Percentiles rank a stretch among this genome's conserved stretches.
Conservation (phyloP, 2,113 vertebrate species). For the Oxygymnocypris stewartii region DNA sequence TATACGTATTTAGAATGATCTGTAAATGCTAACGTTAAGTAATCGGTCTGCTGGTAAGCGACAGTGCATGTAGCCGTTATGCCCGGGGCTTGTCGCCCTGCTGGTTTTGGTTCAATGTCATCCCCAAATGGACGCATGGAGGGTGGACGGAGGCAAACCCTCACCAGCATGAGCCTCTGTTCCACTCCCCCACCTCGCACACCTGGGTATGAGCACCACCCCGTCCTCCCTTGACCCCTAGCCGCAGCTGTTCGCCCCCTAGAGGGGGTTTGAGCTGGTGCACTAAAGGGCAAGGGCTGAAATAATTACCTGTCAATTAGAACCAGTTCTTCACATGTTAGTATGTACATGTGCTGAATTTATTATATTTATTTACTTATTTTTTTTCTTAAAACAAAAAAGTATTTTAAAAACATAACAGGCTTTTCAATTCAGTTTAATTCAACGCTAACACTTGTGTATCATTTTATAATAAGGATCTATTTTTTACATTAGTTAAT, state of each 20-base stretch:
- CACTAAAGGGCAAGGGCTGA: constrained; percentile 51
- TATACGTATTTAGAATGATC: neutral
- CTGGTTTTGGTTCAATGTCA: constrained; percentile 71
- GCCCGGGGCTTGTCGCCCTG: constrained; percentile 66
- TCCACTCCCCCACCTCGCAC: constrained; percentile 74
- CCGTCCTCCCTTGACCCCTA: constrained; percentile 61
- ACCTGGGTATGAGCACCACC: constrained; percentile 83
- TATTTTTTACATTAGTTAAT: neutral
- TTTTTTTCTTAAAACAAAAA: constrained; percentile 19
- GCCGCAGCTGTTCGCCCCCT: constrained; percentile 23
- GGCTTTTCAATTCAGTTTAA: neutral
- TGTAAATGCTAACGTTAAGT: constrained; percentile 14
- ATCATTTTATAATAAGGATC: neutral
- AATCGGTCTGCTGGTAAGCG: constrained; percentile 53
- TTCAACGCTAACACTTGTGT: too few relatives aligned
- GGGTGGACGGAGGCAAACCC: constrained; percentile 75
- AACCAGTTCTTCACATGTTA: constrained; percentile 37
- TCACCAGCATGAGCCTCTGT: constrained; percentile 80
- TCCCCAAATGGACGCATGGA: constrained; percentile 70
- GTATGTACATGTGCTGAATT: neutral
- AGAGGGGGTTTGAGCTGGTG: constrained; percentile 43
- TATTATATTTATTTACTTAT: constrained; percentile 22
- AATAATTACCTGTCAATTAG: constrained; percentile 10
- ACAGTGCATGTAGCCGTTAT: constrained; percentile 77
- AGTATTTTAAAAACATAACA: neutral